phyloP scores from a whole-genome alignment of 1,140 invertebrate species.

The Drosophila bipectinata region DNA sequence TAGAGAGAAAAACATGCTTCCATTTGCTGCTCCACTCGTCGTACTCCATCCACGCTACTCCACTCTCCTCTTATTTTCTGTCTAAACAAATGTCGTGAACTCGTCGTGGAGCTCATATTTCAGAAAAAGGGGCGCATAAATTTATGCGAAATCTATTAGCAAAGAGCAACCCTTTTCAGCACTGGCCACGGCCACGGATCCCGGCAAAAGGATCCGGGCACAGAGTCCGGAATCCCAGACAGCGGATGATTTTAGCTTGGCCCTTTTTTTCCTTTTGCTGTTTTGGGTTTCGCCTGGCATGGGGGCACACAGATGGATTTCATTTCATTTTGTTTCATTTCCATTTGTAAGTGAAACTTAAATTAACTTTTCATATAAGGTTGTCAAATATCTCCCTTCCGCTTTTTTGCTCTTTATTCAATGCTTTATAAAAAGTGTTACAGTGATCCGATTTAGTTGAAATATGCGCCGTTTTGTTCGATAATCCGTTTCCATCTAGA shows the following conservation, averaged over 20 bases:
- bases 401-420: too few relatives aligned
- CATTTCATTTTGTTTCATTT: slow-evolving; percentile 78
- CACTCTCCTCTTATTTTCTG: slow-evolving; percentile 27
- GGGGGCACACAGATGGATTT: slow-evolving; percentile 52
- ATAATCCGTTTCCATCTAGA: too few relatives aligned
- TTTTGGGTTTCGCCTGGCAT: slow-evolving; percentile 18
- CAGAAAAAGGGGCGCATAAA: slow-evolving; percentile 79
- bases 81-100: slow-evolving; percentile 81
- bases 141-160: slow-evolving; percentile 80
- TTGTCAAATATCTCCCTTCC: too few relatives aligned
- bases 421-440: too few relatives aligned
- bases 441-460: too few relatives aligned
- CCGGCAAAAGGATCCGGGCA: slow-evolving; percentile 3
- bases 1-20: slow-evolving; percentile 67
- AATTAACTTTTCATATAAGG: slow-evolving; percentile 81
- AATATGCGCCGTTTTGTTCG: too few relatives aligned
- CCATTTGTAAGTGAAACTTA: slow-evolving; percentile 81
- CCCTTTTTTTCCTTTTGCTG: slow-evolving; percentile 21
- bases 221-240: slow-evolving; percentile 42
- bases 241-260: slow-evolving; percentile 64
- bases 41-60: neutral
- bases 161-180: slow-evolving; percentile 70
- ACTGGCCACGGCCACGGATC: slow-evolving; percentile 19
- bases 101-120: slow-evolving; percentile 69
- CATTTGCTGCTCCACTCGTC: neutral